Percentiles rank a stretch among this genome's conserved stretches.
Evolutionary conservation across 2,797 vertebrate species (phyloP).

Genomic region (Sebastes miniatus): DNA sequence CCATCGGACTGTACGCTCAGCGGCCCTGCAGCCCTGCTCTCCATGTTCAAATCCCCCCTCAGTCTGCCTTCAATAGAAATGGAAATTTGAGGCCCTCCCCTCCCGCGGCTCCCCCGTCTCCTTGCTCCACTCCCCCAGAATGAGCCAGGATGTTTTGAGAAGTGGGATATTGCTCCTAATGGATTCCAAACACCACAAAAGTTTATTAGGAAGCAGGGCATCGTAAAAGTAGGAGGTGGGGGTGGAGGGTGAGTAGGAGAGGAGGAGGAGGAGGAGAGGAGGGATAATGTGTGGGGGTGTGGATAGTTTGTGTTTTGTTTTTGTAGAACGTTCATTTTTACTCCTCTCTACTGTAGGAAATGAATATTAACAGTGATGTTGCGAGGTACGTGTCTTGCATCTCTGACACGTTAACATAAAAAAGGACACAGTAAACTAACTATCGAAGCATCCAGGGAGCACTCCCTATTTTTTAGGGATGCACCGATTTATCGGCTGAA

Average conservation of each 20-base stretch:
- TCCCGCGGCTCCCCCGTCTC: constrained; percentile 48
- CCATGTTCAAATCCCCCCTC: constrained; percentile 46
- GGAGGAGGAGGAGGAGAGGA: background rate
- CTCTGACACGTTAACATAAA: accelerated
- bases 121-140: constrained; percentile 59
- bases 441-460: accelerated
- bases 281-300: background rate
- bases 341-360: constrained; percentile 4
- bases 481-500: too few species aligned
- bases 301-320: constrained; percentile 55
- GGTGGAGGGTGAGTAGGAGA: constrained; percentile 13
- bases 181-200: constrained; percentile 85
- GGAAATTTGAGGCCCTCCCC: constrained; percentile 74
- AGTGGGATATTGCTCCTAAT: constrained; percentile 85
- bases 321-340: constrained; percentile 53
- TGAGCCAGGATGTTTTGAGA: constrained; percentile 83
- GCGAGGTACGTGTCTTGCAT: background rate
- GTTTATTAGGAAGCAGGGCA: constrained; percentile 83
- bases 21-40: constrained; percentile 33
- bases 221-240: constrained; percentile 70
- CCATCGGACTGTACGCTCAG: constrained; percentile 31
- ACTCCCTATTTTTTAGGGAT: too few species aligned
- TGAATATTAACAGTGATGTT: constrained; percentile 1
- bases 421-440: too few species aligned
- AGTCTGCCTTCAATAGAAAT: constrained; percentile 78